Conservation (phyloP, 2,888 invertebrate species). For the Mythimna pallens region DNA sequence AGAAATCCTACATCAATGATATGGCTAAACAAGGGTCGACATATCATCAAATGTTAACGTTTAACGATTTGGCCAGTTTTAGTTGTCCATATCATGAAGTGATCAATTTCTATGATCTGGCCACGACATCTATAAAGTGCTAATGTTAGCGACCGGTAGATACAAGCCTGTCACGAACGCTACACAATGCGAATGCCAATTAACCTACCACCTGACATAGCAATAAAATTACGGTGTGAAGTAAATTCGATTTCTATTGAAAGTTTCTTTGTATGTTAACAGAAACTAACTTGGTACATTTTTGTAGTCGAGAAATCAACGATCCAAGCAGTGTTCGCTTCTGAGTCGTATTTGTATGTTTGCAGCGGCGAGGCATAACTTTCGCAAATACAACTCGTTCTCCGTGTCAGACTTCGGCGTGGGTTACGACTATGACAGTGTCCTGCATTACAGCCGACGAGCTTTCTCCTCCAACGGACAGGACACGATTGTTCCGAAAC, state of each 20-base stretch:
- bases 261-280: slow-evolving; percentile 59
- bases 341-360: slow-evolving; percentile 62
- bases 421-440: slow-evolving; percentile 93
- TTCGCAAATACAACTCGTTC: slow-evolving; percentile 92
- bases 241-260: slow-evolving; percentile 62
- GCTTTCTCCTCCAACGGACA: slow-evolving; percentile 93
- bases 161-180: slow-evolving; percentile 46
- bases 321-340: slow-evolving; percentile 38
- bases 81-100: no score
- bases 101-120: no score
- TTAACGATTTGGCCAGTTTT: no score
- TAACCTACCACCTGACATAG: slow-evolving; percentile 56
- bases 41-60: no score
- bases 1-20: no score
- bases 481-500: slow-evolving; percentile 92
- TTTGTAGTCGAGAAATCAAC: slow-evolving; percentile 45
- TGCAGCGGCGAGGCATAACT: slow-evolving; percentile 87
- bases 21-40: no score
- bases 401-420: slow-evolving; percentile 92
- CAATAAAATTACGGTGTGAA: slow-evolving; percentile 58
- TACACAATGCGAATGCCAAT: slow-evolving; percentile 74
- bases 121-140: neutral
- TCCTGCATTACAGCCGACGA: slow-evolving; percentile 93
- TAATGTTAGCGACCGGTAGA: slow-evolving; percentile 39
- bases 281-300: slow-evolving; percentile 45